A percentile compares a stretch with the other conserved stretches of the same genome.
These are phyloP conservation scores for Elymnias hypermnestra DNA, from an alignment of 1,140 invertebrate species.

Conservation along the genomic window DNA sequence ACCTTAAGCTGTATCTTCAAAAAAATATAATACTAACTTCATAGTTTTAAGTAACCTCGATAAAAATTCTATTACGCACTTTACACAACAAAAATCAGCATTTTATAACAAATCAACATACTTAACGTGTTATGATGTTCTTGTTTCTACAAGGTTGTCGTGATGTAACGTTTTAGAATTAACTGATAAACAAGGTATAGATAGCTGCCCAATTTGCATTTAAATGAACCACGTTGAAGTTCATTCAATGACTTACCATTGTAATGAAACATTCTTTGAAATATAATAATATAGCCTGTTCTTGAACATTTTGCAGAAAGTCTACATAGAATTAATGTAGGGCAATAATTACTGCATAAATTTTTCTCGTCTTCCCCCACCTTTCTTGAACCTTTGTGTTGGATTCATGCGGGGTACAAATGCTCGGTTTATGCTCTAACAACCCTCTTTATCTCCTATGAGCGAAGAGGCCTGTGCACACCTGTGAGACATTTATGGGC, in stretches of 20 bases:
- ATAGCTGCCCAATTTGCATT: neutral
- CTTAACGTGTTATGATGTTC: conserved; percentile 1
- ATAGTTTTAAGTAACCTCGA: neutral
- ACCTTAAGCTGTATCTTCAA: too few species aligned
- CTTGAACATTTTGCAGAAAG: neutral
- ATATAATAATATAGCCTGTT: neutral
- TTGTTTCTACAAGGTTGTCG: conserved; percentile 4
- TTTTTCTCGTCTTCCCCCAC: too few species aligned
- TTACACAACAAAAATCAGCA: neutral
- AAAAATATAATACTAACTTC: too few species aligned
- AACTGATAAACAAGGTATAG: neutral
- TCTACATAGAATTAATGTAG: too few species aligned
- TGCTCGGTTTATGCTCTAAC: too few species aligned
- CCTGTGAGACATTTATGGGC: too few species aligned
- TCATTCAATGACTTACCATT: neutral
- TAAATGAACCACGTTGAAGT: conserved; percentile 1
- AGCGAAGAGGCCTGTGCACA: too few species aligned
- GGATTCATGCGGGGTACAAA: too few species aligned
- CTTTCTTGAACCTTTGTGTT: too few species aligned
- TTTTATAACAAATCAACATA: neutral
- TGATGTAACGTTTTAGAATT: conserved; percentile 10
- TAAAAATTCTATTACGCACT: neutral
- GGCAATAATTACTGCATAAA: too few species aligned
- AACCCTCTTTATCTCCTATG: too few species aligned
- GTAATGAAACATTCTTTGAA: too few species aligned